Evolutionary conservation across 2,113 vertebrate species (phyloP), one percentile per base, ranked within the genome.

Genomic region (Columba janthina): DNA sequence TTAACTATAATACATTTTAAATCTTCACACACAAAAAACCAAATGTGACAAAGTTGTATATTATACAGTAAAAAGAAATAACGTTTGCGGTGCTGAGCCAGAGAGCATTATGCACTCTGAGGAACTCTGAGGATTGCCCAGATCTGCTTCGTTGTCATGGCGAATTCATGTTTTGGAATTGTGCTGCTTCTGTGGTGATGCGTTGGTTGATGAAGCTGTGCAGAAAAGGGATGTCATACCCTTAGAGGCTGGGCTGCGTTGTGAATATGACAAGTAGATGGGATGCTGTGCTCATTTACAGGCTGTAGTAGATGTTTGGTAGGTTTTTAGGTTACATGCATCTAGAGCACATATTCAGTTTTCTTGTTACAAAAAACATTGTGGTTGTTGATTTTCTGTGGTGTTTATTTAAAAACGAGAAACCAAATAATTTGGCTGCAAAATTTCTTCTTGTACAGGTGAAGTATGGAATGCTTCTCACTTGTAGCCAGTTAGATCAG

Each of bases 331-430:
- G 21, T 70, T 88, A 34, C 14, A 10, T 31, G 28, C 15, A 76
- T 58, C 50, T 66, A 42, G 53, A 84, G 12, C 1, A 4, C 57
- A 48, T 53, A 51, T 34, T 93, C 9, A 3, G 1, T 56, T 81
- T 56, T 31, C 40, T 58, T 88, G 51, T 88, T 73, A 65, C 88
- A 80, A 87, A 81, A 78, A 36, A n/a, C 56, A n/a, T 14, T 9
- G 64, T 48, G 31, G 21, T 48, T 28, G 24, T 67, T 78, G 26
- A 74, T 91, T 90, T 92, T 95, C 38, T 78, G 22, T 57, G 70
- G 20, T 80, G n/a, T 96, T 93, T 97, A 95, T 96, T 97, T 88
- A 85, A 94, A 96, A 97, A 95, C 11, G 26, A 73, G 61, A 70
- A 86, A 81, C 56, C 73, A 11, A 58, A 79, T 26, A 42, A 26